These are phyloP conservation scores for Cenopis cana DNA, from an alignment of 2,888 invertebrate genomes.

Conservation along the genomic window DNA sequence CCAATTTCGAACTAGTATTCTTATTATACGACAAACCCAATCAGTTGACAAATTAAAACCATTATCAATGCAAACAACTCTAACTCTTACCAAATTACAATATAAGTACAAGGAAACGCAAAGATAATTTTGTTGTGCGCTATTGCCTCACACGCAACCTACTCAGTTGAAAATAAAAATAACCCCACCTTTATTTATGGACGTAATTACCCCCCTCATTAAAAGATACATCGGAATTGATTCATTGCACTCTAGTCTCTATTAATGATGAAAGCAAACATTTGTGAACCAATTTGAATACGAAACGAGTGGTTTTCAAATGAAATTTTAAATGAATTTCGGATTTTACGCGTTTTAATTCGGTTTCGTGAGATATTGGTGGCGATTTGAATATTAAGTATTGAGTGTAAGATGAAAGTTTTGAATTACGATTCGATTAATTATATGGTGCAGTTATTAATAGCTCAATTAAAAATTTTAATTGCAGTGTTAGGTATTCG, in stretches of 20 bases:
- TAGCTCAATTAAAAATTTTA: constrained; percentile 30
- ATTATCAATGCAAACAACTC: background rate
- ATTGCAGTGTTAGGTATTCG: constrained; percentile 12
- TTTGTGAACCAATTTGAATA: constrained; percentile 52
- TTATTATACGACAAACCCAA: constrained; percentile 16
- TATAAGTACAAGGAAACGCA: background rate
- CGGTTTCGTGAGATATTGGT: constrained; percentile 39
- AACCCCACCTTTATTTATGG: constrained; percentile 47
- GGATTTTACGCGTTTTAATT: constrained; percentile 43
- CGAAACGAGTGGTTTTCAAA: constrained; percentile 44
- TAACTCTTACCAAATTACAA: background rate
- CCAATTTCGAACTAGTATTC: constrained; percentile 21
- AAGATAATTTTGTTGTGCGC: constrained; percentile 42
- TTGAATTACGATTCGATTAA: constrained; percentile 27
- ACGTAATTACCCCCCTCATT: constrained; percentile 54
- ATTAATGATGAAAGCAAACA: constrained; percentile 53
- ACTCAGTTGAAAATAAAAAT: constrained; percentile 44
- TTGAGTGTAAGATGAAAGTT: constrained; percentile 32
- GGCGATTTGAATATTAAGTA: constrained; percentile 40
- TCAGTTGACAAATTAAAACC: background rate
- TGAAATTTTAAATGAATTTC: constrained; percentile 48
- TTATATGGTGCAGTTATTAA: constrained; percentile 34
- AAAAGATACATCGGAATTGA: constrained; percentile 59
- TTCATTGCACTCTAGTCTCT: constrained; percentile 54
- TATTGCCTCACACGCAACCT: constrained; percentile 49